phyloP scores from a whole-genome alignment of 2,113 vertebrate species.

The Oryzias celebensis region DNA sequence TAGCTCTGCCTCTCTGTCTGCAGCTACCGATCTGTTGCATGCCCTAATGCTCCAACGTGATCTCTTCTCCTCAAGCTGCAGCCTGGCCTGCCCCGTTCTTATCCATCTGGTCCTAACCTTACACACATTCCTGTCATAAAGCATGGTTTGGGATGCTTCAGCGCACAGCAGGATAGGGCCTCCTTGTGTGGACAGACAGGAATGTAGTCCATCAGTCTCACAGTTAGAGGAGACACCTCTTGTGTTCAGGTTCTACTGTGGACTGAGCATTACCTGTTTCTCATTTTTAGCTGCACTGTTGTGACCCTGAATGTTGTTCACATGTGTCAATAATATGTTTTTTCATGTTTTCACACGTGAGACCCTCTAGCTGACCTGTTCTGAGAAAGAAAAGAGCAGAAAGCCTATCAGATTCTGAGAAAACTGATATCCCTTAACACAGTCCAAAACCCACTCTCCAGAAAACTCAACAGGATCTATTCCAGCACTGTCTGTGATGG shows the following conservation, averaged over 20 bases:
- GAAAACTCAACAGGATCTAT: no score
- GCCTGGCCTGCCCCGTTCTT: background rate
- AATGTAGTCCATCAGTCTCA: constrained; percentile 38
- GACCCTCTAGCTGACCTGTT: constrained; percentile 11
- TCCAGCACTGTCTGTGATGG: no score
- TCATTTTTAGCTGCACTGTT: constrained; percentile 43
- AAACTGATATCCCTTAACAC: constrained; percentile 23
- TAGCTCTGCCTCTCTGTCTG: background rate
- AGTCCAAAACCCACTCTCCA: no score
- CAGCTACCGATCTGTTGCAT: no score
- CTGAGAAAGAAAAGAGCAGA: no score
- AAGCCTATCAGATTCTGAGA: constrained; percentile 11
- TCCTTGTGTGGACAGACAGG: constrained; percentile 19
- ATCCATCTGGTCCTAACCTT: constrained; percentile 4
- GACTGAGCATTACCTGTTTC: constrained; percentile 24
- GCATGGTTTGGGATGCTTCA: constrained; percentile 38
- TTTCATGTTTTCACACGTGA: constrained; percentile 25
- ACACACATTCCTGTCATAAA: constrained; percentile 41
- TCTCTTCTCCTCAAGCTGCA: constrained; percentile 17
- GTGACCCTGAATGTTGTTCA: constrained; percentile 24
- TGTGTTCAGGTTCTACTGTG: constrained; percentile 50
- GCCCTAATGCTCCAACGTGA: background rate
- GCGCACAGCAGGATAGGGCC: constrained; percentile 13
- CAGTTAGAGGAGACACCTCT: constrained; percentile 36
- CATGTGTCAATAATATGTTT: constrained; percentile 23